phyloP scores from a whole-genome alignment of 2,797 vertebrate genomes.

The Pseudomugil tenellus region DNA sequence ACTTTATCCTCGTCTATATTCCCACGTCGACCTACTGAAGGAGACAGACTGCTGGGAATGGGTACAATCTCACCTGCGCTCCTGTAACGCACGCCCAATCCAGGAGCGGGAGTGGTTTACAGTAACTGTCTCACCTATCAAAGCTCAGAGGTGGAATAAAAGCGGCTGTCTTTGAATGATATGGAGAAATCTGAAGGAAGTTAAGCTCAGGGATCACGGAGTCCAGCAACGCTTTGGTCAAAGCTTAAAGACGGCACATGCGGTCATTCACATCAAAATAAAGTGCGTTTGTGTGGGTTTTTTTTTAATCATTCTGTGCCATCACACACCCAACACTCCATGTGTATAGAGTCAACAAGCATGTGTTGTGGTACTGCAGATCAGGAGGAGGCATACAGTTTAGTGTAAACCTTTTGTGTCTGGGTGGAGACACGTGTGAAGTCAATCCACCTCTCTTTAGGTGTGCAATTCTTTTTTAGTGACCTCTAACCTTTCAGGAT shows the following conservation, averaged over 20 bases:
- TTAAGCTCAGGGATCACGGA: neutral
- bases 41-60: conserved; percentile 46
- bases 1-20: conserved; percentile 14
- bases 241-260: neutral
- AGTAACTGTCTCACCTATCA: conserved; percentile 30
- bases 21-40: conserved; percentile 23
- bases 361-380: neutral
- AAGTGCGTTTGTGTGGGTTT: neutral
- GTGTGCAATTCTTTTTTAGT: conserved; percentile 1
- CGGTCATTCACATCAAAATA: neutral
- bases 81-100: conserved; percentile 66
- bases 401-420: conserved; percentile 22
- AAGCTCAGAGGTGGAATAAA: conserved; percentile 12
- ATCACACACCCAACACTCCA: neutral
- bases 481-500: conserved; percentile 32
- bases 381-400: conserved; percentile 10
- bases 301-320: neutral
- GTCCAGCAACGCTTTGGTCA: conserved; percentile 1
- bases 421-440: conserved; percentile 4
- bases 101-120: conserved; percentile 72
- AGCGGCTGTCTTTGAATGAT: neutral
- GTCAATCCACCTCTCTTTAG: conserved; percentile 16
- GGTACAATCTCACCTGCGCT: conserved; percentile 70
- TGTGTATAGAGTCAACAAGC: neutral
- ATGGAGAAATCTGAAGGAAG: neutral